Base-by-base conservation (phyloP, 2,888 invertebrate genomes). In the Heteropelma amictum region DNA sequence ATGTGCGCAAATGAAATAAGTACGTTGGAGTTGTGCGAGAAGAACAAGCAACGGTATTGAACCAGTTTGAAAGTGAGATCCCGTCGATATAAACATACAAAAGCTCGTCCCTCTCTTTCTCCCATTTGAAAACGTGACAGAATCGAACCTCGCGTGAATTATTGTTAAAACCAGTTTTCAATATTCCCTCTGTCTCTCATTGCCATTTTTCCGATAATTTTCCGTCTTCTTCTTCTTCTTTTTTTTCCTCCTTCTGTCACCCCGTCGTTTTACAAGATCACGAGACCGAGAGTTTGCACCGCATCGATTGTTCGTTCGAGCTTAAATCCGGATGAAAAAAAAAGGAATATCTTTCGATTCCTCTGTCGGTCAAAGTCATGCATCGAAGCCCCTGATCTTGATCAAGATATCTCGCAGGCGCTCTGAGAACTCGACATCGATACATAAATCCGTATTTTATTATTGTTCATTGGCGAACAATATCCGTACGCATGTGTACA, bases 1-100 rank as follows among this genome's bases (percentile, higher is more conserved):
- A 47, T 33, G 12, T 12, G 4, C 28, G 12, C 33, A 61, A 17
- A 38, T 30, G 56, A 7, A 56, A 45, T 23, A 49, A 30, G 40
- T n/a, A 40, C 51, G 7, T 40, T 49, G 5, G 33, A 47, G 38
- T 30, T 21, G 35, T n/a, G 38, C 64, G 45, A 49, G 49, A 49
- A 14, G 35, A 65, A 72, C 10, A 42, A 60, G 33, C 42, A 60
- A 17, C 56, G 64, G 58, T 64, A 71, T 65, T 64, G 30, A 71
- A 71, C 51, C 51, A 65, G 58, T 51, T 65, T 4, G 33, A 26
- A 19, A 58, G 35, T 51, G 23, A 51, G 51, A 51, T 63, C 54
- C 38, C 35, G 8, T 33, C 40, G 30, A 60, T 51, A n/a, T n/a
- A n/a, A n/a, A n/a, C n/a, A n/a, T n/a, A 40, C 38, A 51, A 33